Evolutionary conservation across 2,797 vertebrate species (phyloP).

Genomic region (Enteromius afrohamiltoni): DNA sequence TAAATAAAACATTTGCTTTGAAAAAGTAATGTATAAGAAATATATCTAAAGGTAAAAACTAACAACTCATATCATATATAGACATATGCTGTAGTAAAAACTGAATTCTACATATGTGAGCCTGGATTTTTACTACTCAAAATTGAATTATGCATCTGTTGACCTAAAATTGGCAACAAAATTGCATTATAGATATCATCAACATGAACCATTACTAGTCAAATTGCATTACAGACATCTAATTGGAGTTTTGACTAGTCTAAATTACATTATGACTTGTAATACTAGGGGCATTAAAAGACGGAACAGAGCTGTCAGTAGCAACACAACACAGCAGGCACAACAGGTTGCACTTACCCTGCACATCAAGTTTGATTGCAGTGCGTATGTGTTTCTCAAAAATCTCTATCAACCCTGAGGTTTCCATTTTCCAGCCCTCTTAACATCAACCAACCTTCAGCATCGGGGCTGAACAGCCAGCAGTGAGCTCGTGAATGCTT

Average conservation of each 20-base stretch:
- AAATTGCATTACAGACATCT: slow-evolving; percentile 30
- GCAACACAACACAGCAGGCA: slow-evolving; percentile 14
- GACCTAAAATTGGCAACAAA: slow-evolving; percentile 7
- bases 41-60: neutral
- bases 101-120: neutral
- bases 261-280: neutral
- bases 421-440: slow-evolving; percentile 53
- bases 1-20: neutral
- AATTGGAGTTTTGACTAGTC: slow-evolving; percentile 4
- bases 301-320: neutral
- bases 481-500: slow-evolving; percentile 1
- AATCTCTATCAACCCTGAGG: slow-evolving; percentile 52
- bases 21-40: neutral
- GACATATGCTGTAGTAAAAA: neutral
- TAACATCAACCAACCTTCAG: slow-evolving; percentile 19
- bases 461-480: slow-evolving; percentile 4
- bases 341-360: slow-evolving; percentile 56
- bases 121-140: neutral
- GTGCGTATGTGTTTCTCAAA: slow-evolving; percentile 54
- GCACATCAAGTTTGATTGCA: slow-evolving; percentile 42
- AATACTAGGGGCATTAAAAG: neutral
- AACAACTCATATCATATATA: neutral
- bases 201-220: neutral
- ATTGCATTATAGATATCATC: slow-evolving; percentile 8
- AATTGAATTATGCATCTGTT: neutral